Evolutionary conservation across 2,113 vertebrate species (phyloP).

Genomic region (Triplophysa dalaica): DNA sequence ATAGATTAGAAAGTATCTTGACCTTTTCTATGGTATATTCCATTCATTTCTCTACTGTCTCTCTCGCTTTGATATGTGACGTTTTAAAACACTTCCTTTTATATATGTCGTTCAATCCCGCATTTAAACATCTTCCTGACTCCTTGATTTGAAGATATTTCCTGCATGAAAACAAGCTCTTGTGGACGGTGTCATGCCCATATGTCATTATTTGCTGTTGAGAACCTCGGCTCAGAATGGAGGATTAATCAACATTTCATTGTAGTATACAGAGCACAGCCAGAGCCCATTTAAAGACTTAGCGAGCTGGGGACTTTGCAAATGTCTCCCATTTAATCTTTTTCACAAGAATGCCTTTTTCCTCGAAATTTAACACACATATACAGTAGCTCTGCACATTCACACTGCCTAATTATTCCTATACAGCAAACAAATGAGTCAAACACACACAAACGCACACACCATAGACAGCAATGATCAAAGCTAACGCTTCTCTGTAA

Average conservation of each 20-base stretch:
- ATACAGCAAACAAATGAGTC: constrained; percentile 55
- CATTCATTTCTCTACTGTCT: constrained; percentile 28
- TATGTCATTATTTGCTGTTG: constrained; percentile 26
- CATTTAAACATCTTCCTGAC: background rate
- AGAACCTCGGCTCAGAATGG: constrained; percentile 35
- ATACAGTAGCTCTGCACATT: constrained; percentile 35
- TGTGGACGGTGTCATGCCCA: constrained; percentile 3
- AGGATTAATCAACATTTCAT: constrained; percentile 50
- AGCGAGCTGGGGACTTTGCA: constrained; percentile 48
- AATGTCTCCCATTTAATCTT: constrained; percentile 58
- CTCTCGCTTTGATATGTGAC: background rate
- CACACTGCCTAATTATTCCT: constrained; percentile 51
- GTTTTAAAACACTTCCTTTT: constrained; percentile 15
- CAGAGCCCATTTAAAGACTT: constrained; percentile 43
- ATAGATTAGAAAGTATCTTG: constrained; percentile 57
- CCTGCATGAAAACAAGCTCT: constrained; percentile 21
- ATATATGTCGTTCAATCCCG: background rate
- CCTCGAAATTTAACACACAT: constrained; percentile 52
- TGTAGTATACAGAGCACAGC: constrained; percentile 36
- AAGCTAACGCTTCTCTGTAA: constrained; percentile 58
- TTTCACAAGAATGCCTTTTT: constrained; percentile 46
- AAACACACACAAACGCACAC: constrained; percentile 30
- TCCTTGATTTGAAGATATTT: constrained; percentile 44
- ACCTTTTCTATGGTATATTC: constrained; percentile 34
- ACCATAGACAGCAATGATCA: constrained; percentile 54